Percentiles rank a stretch among this genome's conserved stretches.
These are phyloP conservation scores for Podarcis muralis DNA, from an alignment of 2,113 vertebrate species.

Conservation along the genomic window DNA sequence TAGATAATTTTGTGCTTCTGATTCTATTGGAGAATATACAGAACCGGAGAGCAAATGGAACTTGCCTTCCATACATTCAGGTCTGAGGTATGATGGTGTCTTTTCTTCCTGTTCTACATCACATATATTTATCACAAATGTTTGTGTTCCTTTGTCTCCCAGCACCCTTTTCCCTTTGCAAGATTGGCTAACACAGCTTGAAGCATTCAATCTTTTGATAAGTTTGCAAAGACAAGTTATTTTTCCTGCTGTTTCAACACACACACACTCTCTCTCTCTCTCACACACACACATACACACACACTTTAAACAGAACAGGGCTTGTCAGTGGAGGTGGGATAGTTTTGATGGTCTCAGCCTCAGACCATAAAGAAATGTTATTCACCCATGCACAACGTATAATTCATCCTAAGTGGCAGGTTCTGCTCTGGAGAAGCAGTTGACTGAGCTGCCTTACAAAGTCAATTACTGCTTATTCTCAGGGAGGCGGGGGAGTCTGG, in stretches of 20 bases:
- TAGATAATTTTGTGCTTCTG: neutral
- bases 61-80: slow-evolving; percentile 16
- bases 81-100: neutral
- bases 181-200: neutral
- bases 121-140: slow-evolving; percentile 24
- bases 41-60: neutral
- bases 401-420: slow-evolving; percentile 70
- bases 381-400: slow-evolving; percentile 66
- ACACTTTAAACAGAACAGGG: slow-evolving; percentile 40
- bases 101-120: slow-evolving; percentile 19
- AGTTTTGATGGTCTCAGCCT: slow-evolving; percentile 65
- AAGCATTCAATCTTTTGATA: slow-evolving; percentile 22
- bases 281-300: too few species aligned
- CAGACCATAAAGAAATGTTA: slow-evolving; percentile 60
- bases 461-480: slow-evolving; percentile 68
- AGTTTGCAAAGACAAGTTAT: slow-evolving; percentile 35
- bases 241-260: neutral
- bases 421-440: slow-evolving; percentile 71
- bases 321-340: slow-evolving; percentile 55
- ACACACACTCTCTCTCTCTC: neutral
- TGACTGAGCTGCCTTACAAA: slow-evolving; percentile 41
- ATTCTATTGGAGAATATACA: slow-evolving; percentile 19
- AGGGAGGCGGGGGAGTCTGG: slow-evolving; percentile 54
- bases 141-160: slow-evolving; percentile 2
- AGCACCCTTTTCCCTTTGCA: neutral